Evolutionary conservation across 1,140 invertebrate species (phyloP).

Genomic region (Varroa destructor): DNA sequence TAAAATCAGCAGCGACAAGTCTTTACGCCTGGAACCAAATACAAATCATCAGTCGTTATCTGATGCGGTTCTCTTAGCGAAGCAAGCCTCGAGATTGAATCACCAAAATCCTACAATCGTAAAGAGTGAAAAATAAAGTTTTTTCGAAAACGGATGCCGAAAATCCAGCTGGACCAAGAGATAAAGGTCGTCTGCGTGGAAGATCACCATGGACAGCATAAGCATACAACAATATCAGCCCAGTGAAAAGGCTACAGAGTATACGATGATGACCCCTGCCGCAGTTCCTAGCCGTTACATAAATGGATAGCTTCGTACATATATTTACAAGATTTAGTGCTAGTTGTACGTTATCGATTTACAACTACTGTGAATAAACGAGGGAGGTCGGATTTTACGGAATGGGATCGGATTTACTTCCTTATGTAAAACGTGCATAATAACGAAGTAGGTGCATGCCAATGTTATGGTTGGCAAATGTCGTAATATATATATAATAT

Average conservation of each 20-base stretch:
- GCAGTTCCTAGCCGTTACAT: background rate
- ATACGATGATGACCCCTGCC: slow-evolving; percentile 11
- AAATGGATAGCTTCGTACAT: background rate
- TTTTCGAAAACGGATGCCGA: background rate
- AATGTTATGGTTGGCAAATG: background rate
- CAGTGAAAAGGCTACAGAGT: background rate
- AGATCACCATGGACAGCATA: background rate
- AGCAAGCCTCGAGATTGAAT: slow-evolving; percentile 11
- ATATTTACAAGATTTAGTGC: too few relatives aligned
- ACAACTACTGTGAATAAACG: too few relatives aligned
- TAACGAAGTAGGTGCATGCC: background rate
- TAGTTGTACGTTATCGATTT: too few relatives aligned
- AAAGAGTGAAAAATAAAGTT: background rate
- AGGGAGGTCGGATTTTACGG: too few relatives aligned
- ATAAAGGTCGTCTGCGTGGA: slow-evolving; percentile 11
- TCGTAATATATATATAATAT: background rate
- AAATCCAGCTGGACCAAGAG: background rate
- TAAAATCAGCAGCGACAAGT: background rate
- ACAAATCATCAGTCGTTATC: background rate
- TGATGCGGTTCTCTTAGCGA: slow-evolving; percentile 5
- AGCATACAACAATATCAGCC: background rate
- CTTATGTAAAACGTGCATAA: too few relatives aligned
- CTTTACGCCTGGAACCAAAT: background rate
- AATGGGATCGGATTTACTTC: too few relatives aligned
- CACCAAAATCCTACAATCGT: background rate